Evolutionary conservation across 2,113 vertebrate species (phyloP), one percentile per base, ranked within the genome.

Genomic region (Pelecanoides urinatrix): DNA sequence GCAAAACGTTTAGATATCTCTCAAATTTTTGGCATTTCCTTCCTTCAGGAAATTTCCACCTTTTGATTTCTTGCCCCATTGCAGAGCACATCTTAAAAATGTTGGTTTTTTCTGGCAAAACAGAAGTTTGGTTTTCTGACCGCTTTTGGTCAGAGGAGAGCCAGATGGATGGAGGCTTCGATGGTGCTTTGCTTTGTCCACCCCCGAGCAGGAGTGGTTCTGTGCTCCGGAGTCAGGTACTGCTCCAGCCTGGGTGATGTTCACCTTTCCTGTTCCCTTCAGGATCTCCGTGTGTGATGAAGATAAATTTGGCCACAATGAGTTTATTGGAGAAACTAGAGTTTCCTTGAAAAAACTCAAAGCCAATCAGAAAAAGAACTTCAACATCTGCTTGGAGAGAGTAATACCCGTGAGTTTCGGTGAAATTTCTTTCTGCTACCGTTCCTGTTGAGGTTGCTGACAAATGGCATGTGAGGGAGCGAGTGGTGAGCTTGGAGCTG

Each of bases 271-370:
- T 22, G 2, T 47, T 27, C 22, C 10, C 36, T 70, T 7, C 97
- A 99, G 99, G 98, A 98, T 99, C 93, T 99, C 99, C 0, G 99
- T 99, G 85, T 99, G 99, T 7, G 99, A 99, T 25, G 99, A 99
- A 95, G 99, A 99, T 97, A 99, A 99, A 93, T 99, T 99, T 22
- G 99, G 99, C 65, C 99, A 99, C 88, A 99, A 99, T 12, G 99
- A 99, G 92, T 99, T 99, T 53, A 99, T 99, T 4, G 99, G 99
- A 14, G 99, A 99, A 98, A 99, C 99, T 21, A 97, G 99, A 79
- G 99, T 99, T 97, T 99, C 99, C 2, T 98, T 99, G 96, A 99
- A 99, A 98, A 99, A 99, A 61, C 97, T 99, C 94, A 99, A 99
- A 96, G 95, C 98, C 56, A 99, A 99, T 94, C 99, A 99, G 98